These are phyloP conservation scores for Unio delphinus DNA, from an alignment of 2,888 invertebrate genomes.

Conservation along the genomic window DNA sequence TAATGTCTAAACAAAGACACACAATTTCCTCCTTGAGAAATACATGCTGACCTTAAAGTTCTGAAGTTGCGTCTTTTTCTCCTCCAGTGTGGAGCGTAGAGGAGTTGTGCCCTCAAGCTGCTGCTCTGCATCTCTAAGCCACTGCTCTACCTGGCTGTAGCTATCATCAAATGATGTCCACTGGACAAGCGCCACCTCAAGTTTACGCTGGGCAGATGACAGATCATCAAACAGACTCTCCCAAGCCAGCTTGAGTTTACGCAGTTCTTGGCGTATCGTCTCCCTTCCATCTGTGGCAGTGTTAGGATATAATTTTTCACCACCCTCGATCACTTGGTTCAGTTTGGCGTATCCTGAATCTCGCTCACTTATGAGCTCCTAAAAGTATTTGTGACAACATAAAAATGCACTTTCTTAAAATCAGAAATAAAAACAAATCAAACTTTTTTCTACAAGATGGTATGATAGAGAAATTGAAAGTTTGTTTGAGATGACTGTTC, in stretches of 20 bases:
- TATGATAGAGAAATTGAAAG: too few relatives aligned
- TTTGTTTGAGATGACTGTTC: too few relatives aligned
- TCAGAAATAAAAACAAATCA: too few relatives aligned
- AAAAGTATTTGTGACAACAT: slow-evolving; percentile 10
- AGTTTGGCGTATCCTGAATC: slow-evolving; percentile 89
- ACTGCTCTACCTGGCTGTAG: slow-evolving; percentile 82
- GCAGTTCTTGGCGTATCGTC: slow-evolving; percentile 86
- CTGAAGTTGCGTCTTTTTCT: slow-evolving; percentile 84
- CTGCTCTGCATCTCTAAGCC: slow-evolving; percentile 84
- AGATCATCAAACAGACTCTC: slow-evolving; percentile 89
- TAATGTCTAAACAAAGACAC: too few relatives aligned
- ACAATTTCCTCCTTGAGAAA: neutral
- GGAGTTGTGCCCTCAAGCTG: slow-evolving; percentile 85
- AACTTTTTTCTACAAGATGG: too few relatives aligned
- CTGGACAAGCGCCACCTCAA: slow-evolving; percentile 89
- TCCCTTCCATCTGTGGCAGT: slow-evolving; percentile 94
- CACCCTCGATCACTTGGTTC: slow-evolving; percentile 81
- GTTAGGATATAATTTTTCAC: slow-evolving; percentile 92
- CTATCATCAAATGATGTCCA: slow-evolving; percentile 95
- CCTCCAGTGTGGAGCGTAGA: slow-evolving; percentile 88
- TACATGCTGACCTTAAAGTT: slow-evolving; percentile 48
- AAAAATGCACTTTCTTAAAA: too few relatives aligned
- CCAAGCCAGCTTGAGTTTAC: slow-evolving; percentile 87
- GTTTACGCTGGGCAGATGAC: slow-evolving; percentile 85
- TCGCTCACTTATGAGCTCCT: slow-evolving; percentile 78